A percentile compares a stretch with the other conserved stretches of the same genome.
Conservation (phyloP, 2,797 vertebrate species). For the Emydoidea blandingii region DNA sequence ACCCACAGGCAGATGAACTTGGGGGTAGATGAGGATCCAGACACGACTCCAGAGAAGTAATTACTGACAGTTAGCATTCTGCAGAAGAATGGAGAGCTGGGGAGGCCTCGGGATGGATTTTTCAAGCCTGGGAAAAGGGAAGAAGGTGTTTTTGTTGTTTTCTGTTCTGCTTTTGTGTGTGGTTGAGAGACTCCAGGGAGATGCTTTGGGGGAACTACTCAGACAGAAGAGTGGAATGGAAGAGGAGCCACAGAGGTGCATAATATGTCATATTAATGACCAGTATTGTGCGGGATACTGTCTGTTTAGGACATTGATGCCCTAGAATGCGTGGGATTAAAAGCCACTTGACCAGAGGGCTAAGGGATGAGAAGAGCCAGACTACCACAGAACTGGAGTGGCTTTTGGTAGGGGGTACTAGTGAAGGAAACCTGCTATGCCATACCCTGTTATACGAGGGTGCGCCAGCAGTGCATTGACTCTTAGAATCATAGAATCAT, state of each 20-base stretch:
- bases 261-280: neutral
- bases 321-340: neutral
- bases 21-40: too few species aligned
- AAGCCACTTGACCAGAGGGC: neutral
- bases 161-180: neutral
- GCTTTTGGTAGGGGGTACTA: neutral
- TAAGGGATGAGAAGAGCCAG: neutral
- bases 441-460: neutral
- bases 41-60: too few species aligned
- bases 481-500: too few species aligned
- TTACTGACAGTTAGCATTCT: too few species aligned
- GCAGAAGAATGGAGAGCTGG: too few species aligned
- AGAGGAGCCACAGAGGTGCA: neutral
- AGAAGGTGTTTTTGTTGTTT: neutral
- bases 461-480: neutral
- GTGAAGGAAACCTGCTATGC: neutral
- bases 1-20: too few species aligned
- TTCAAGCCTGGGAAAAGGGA: neutral
- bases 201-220: neutral
- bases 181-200: neutral
- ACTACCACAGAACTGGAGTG: neutral
- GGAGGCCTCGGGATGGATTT: too few species aligned
- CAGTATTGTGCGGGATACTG: neutral
- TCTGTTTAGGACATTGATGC: neutral
- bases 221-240: neutral